These are phyloP conservation scores for Antitype chi DNA, from an alignment of 2,888 invertebrate species.

Conservation along the genomic window DNA sequence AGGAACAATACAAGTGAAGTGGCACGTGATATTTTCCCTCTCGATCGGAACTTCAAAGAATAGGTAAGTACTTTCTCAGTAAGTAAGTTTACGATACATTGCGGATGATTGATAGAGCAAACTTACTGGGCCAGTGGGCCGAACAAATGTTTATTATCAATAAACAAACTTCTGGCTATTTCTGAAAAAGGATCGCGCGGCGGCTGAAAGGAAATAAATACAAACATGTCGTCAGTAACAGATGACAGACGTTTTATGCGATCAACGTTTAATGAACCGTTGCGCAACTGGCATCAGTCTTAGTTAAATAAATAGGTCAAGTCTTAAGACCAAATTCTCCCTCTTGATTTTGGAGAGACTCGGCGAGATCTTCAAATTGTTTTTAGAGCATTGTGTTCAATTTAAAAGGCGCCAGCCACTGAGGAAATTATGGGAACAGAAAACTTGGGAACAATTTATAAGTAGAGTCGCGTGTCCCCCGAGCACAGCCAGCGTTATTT, in stretches of 20 bases:
- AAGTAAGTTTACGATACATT: constrained; percentile 64
- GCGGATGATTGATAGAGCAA: constrained; percentile 65
- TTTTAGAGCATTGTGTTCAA: constrained; percentile 75
- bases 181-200: constrained; percentile 46
- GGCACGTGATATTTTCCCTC: constrained; percentile 68
- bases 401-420: constrained; percentile 77
- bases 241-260: constrained; percentile 65
- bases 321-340: constrained; percentile 53
- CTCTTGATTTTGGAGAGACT: constrained; percentile 55
- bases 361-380: constrained; percentile 61
- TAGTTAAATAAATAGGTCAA: constrained; percentile 70
- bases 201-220: constrained; percentile 44
- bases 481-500: constrained; percentile 75
- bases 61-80: constrained; percentile 67
- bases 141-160: constrained; percentile 64
- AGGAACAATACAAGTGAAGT: constrained; percentile 72
- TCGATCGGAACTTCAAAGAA: constrained; percentile 60
- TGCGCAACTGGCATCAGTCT: constrained; percentile 71
- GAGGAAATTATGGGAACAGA: constrained; percentile 79
- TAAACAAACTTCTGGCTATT: constrained; percentile 59
- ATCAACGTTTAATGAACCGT: constrained; percentile 66
- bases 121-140: constrained; percentile 57
- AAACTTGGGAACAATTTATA: constrained; percentile 82
- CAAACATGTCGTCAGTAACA: constrained; percentile 50
- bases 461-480: constrained; percentile 73